phyloP scores from a whole-genome alignment of 2,888 invertebrate species.

The Eupsilia transversa region DNA sequence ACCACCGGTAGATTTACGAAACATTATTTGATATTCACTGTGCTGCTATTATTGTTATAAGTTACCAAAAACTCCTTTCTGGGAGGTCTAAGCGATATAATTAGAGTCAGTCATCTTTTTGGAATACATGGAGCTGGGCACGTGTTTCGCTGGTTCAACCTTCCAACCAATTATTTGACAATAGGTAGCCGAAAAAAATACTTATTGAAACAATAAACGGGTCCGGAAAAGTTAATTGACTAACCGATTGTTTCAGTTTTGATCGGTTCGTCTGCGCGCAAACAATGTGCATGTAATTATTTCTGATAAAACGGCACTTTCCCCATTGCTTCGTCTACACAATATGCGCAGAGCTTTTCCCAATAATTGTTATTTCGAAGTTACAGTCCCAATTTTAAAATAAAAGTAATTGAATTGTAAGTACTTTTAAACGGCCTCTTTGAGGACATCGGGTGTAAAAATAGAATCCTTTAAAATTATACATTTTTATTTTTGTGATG shows the following conservation, averaged over 20 bases:
- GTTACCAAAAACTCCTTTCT: not conserved
- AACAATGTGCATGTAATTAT: slow-evolving; percentile 37
- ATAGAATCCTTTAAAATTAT: slow-evolving; percentile 36
- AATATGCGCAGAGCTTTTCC: slow-evolving; percentile 9
- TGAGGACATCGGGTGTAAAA: slow-evolving; percentile 25
- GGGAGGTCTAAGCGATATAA: not conserved
- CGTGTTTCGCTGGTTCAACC: not conserved
- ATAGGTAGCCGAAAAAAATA: slow-evolving; percentile 2
- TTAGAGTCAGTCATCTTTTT: not conserved
- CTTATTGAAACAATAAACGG: slow-evolving; percentile 18
- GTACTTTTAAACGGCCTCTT: slow-evolving; percentile 17
- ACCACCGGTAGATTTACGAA: not conserved
- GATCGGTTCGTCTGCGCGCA: slow-evolving; percentile 8
- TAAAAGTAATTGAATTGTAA: slow-evolving; percentile 27
- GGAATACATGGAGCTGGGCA: not conserved
- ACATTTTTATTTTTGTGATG: slow-evolving; percentile 25
- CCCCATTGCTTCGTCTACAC: not conserved
- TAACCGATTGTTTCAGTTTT: slow-evolving; percentile 20
- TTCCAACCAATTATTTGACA: slow-evolving; percentile 7
- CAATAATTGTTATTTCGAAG: slow-evolving; percentile 36
- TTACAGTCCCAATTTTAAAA: slow-evolving; percentile 20
- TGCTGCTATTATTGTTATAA: not conserved
- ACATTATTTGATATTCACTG: not conserved
- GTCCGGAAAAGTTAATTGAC: slow-evolving; percentile 12
- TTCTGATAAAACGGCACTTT: slow-evolving; percentile 18